phyloP scores from a whole-genome alignment of 2,888 invertebrate species.

The Lutraria lutraria region DNA sequence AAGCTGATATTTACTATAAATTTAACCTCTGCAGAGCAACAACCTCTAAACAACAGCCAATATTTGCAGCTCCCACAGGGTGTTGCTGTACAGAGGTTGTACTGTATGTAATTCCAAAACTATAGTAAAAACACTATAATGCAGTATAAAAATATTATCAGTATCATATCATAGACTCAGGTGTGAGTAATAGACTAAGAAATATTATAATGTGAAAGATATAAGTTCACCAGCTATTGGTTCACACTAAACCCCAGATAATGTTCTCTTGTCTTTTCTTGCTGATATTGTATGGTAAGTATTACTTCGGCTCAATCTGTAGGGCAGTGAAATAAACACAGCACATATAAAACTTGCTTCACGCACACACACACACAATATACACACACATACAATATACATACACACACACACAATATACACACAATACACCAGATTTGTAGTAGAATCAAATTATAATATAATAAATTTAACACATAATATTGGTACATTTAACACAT shows the following conservation, averaged over 20 bases:
- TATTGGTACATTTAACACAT: too few relatives aligned
- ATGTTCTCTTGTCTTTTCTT: slow-evolving; percentile 61
- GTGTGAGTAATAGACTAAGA: background rate
- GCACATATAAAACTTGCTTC: slow-evolving; percentile 36
- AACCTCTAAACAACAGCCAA: too few relatives aligned
- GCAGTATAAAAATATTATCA: slow-evolving; percentile 17
- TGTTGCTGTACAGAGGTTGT: too few relatives aligned
- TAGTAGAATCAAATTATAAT: too few relatives aligned
- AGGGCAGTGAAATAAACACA: slow-evolving; percentile 27
- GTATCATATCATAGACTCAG: slow-evolving; percentile 14
- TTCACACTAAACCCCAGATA: slow-evolving; percentile 62
- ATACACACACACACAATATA: background rate
- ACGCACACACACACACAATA: slow-evolving; percentile 19
- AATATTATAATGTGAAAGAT: slow-evolving; percentile 10
- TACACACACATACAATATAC: background rate
- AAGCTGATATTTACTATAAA: too few relatives aligned
- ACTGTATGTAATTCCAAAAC: too few relatives aligned
- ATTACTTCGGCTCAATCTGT: slow-evolving; percentile 69
- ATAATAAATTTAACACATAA: too few relatives aligned
- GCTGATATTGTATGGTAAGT: slow-evolving; percentile 65
- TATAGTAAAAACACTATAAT: too few relatives aligned
- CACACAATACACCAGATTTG: too few relatives aligned
- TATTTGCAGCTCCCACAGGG: too few relatives aligned
- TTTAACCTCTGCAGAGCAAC: too few relatives aligned
- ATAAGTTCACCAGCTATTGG: slow-evolving; percentile 33